Evolutionary conservation across 2,797 vertebrate genomes (phyloP), one percentile per base, ranked within the genome.

Genomic region (Pantherophis vulpinus): DNA sequence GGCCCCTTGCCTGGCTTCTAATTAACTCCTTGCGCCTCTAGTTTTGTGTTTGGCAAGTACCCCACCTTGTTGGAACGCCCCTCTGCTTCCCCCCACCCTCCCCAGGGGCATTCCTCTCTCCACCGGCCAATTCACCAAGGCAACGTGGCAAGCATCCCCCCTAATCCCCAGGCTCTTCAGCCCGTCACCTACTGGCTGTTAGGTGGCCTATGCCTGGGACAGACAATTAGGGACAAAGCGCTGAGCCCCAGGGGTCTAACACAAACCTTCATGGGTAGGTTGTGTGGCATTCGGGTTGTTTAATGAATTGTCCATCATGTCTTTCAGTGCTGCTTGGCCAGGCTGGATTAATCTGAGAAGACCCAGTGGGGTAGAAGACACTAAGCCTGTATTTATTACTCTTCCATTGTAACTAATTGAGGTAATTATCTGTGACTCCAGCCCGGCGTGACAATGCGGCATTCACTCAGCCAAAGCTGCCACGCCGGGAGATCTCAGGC

Each of bases 361-460:
- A 98, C 98, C 98, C 99, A 99, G 99, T 98, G 98, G 99, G 99
- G 98, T 98, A 98, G 99, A 98, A 99, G 99, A 99, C 99, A 98
- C 99, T 99, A 99, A 99, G 99, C 99, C 99, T 98, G 99, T 99
- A 99, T 99, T 99, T 99, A 99, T 99, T 99, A 99, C 99, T 99
- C 98, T 99, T 98, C 99, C 99, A 99, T 99, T 99, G 99, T 99
- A 99, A 99, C 99, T 99, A 99, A 99, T 99, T 99, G 99, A 99
- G 99, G 99, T 99, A 99, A 99, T 99, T 99, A 99, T 99, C 99
- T 99, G 98, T 99, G 99, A 99, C 99, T 99, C 99, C 98, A 98
- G 97, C 98, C 98, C 98, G 98, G 98, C 98, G 98, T 98, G 98
- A 99, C 99, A 99, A 98, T 98, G 98, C 98, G 87, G 97, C 98